These are phyloP conservation scores for Salpingus planirostris DNA, from an alignment of 2,888 invertebrate genomes.

Conservation along the genomic window DNA sequence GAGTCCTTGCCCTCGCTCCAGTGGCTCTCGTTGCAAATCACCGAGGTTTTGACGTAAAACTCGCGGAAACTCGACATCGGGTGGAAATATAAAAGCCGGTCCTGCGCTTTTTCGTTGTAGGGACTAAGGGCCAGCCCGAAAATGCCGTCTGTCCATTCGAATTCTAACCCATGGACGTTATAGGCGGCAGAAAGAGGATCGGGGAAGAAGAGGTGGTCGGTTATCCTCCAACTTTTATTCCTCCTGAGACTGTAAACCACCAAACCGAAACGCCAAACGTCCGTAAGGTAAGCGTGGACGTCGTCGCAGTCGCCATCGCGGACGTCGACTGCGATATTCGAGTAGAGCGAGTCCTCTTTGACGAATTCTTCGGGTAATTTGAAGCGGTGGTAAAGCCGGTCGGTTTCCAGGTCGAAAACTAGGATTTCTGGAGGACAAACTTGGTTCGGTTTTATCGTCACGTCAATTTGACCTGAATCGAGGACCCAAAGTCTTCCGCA, in stretches of 20 bases:
- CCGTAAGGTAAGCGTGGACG: conserved; percentile 58
- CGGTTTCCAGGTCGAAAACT: conserved; percentile 61
- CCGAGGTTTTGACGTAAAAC: conserved; percentile 60
- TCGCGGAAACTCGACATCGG: conserved; percentile 75
- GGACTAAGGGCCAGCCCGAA: conserved; percentile 67
- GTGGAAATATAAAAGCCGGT: conserved; percentile 66
- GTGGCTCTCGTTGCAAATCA: conserved; percentile 52
- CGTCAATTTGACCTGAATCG: conserved; percentile 69
- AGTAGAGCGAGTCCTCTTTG: conserved; percentile 57
- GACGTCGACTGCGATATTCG: conserved; percentile 59
- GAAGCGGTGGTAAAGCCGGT: conserved; percentile 52
- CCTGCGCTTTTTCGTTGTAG: conserved; percentile 40
- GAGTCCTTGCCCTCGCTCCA: conserved; percentile 36
- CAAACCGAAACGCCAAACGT: conserved; percentile 52
- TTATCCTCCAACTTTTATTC: conserved; percentile 55
- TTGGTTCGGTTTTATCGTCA: conserved; percentile 56
- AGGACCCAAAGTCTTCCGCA: conserved; percentile 73
- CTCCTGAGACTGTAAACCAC: conserved; percentile 45
- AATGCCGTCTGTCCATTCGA: conserved; percentile 76
- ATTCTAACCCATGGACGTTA: conserved; percentile 63
- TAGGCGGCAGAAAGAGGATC: conserved; percentile 67
- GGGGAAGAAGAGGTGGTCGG: conserved; percentile 61
- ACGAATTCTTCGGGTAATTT: conserved; percentile 56
- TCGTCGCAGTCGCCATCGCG: conserved; percentile 51
- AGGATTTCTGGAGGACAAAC: conserved; percentile 65